These are phyloP conservation scores for Galerucella nymphaeae DNA, from an alignment of 2,888 invertebrate species.

Conservation along the genomic window DNA sequence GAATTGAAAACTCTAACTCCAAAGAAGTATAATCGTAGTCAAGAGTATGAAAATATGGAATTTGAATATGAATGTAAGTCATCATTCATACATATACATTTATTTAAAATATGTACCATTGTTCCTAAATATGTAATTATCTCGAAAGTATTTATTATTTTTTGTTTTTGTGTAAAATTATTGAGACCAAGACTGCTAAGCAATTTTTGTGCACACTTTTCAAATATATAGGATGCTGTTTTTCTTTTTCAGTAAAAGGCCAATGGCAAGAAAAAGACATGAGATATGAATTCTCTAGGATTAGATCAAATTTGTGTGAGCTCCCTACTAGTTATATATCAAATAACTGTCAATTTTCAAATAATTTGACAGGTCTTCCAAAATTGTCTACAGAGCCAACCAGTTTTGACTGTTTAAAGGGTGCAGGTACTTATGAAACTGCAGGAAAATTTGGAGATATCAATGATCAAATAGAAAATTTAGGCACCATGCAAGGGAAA, in stretches of 20 bases:
- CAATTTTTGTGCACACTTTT: neutral
- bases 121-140: too few species aligned
- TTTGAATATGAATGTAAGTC: conserved; percentile 56
- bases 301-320: conserved; percentile 60
- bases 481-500: conserved; percentile 48
- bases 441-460: conserved; percentile 51
- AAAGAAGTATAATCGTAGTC: conserved; percentile 57
- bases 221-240: neutral
- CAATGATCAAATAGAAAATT: conserved; percentile 47
- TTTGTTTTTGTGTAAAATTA: too few species aligned
- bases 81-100: neutral
- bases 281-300: conserved; percentile 55
- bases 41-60: conserved; percentile 62
- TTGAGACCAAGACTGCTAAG: too few species aligned
- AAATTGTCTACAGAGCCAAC: conserved; percentile 53
- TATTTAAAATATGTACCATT: neutral
- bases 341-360: conserved; percentile 59
- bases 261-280: conserved; percentile 52
- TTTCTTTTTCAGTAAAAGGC: conserved; percentile 43
- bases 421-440: conserved; percentile 55
- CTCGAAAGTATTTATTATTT: too few species aligned
- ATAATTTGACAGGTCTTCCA: conserved; percentile 47
- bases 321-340: conserved; percentile 64
- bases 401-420: conserved; percentile 54
- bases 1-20: conserved; percentile 61